A percentile compares a stretch with the other conserved stretches of the same genome.
phyloP scores from a whole-genome alignment of 1,140 invertebrate species.

The Drosophila kohkoa region DNA sequence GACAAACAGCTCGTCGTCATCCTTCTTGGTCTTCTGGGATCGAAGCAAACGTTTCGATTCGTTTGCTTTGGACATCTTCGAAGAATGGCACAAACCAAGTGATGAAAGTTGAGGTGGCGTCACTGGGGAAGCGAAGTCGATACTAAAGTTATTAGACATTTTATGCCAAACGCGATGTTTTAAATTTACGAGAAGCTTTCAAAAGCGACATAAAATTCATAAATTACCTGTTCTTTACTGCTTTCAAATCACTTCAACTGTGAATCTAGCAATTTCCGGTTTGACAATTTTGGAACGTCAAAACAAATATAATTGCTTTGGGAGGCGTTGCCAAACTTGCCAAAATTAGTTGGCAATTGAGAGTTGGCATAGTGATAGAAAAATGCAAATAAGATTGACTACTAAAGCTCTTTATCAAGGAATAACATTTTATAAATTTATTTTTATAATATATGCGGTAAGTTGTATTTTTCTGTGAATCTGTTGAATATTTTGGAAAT shows the following conservation, averaged over 20 bases:
- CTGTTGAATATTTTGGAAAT: too few relatives aligned
- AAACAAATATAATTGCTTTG: neutral
- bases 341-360: neutral
- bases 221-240: conserved; percentile 20
- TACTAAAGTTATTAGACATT: conserved; percentile 31
- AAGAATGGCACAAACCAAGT: conserved; percentile 44
- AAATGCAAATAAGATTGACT: too few relatives aligned
- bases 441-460: too few relatives aligned
- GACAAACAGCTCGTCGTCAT: conserved; percentile 59
- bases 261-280: neutral
- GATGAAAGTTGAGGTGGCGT: conserved; percentile 50
- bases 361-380: neutral
- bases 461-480: too few relatives aligned
- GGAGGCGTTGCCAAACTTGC: neutral
- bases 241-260: neutral
- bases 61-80: conserved; percentile 33
- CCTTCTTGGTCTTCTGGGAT: neutral
- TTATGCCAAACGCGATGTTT: conserved; percentile 14
- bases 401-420: too few relatives aligned
- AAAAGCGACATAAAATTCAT: conserved; percentile 17
- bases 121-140: conserved; percentile 1
- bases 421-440: too few relatives aligned
- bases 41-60: conserved; percentile 25
- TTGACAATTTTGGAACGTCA: conserved; percentile 5
- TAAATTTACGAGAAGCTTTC: conserved; percentile 12